Percentiles rank a stretch among this genome's conserved stretches.
Conservation (phyloP, 2,113 vertebrate genomes). For the Mirza zaza region DNA sequence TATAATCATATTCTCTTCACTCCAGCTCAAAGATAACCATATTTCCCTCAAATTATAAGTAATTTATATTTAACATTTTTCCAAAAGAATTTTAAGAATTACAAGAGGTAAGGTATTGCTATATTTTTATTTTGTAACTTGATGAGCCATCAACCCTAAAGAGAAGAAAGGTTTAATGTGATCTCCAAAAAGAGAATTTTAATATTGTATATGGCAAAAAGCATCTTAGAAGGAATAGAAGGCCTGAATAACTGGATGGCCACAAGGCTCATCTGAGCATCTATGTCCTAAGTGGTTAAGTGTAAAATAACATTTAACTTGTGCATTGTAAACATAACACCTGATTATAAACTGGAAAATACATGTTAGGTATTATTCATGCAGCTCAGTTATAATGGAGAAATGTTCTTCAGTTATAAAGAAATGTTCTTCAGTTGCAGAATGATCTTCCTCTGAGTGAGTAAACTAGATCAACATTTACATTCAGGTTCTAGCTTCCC, state of each 20-base stretch:
- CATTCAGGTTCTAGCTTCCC: conserved; percentile 12
- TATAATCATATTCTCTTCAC: not conserved
- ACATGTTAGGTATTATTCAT: not conserved
- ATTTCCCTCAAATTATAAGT: conserved; percentile 6
- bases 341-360: not conserved
- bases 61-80: conserved; percentile 35
- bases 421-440: not conserved
- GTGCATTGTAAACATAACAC: not conserved
- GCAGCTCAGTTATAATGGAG: not conserved
- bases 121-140: conserved; percentile 10
- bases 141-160: not conserved
- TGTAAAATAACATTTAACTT: not conserved
- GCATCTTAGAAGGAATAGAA: not conserved
- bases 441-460: not conserved
- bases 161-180: not conserved
- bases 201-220: not conserved
- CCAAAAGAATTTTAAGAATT: not conserved
- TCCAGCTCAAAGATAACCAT: not conserved
- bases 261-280: not conserved
- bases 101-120: not conserved
- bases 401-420: not conserved
- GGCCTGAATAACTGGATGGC: not conserved
- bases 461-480: conserved; percentile 9
- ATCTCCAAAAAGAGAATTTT: conserved; percentile 2
- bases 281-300: not conserved